Evolutionary conservation across 1,140 invertebrate species (phyloP), one percentile per base, ranked within the genome.

Genomic region (Trichoplusia ni): DNA sequence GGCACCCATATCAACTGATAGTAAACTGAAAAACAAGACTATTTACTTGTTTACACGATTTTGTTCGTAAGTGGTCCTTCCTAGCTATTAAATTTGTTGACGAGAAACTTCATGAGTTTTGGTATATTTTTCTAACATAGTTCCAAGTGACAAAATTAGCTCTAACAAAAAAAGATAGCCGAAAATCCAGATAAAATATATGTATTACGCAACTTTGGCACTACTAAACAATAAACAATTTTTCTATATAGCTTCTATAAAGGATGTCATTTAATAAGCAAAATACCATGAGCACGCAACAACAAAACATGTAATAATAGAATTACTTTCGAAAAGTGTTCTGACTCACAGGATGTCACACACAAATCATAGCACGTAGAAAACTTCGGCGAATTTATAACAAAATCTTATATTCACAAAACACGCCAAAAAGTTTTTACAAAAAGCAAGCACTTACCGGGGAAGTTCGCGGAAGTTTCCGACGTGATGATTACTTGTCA

Each of bases 401-500:
- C 23, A 58, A 7, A 58, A 58, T 58, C 38, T 19, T 58, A 29
- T 58, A 44, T 58, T 58, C 37, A 31, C 54, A 58, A 58, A 58
- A 58, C 53, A 42, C n/a, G 35, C 8, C 38, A 14, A 58, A 58
- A 9, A n/a, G n/a, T n/a, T n/a, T 58, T 58, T 13, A 14, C 54
- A 42, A 25, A 58, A 58, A 58, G 19, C 21, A 18, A 21, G 25
- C 54, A 44, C 54, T 58, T 44, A 42, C 19, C 4, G 23, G 6
- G 7, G 13, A 58, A 58, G 13, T 58, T 58, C 9, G 25, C 11
- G 27, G 8, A 58, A 58, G 23, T 58, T 58, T 29, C 35, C 9
- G 14, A 42, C 37, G 54, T 54, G 60, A 67, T 71, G 75, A 73
- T 75, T 73, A 71, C 67, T 72, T 64, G 67, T 72, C 71, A 67